Base-by-base conservation (phyloP, 2,888 invertebrate species). In the Callyntrura guangdongensis region DNA sequence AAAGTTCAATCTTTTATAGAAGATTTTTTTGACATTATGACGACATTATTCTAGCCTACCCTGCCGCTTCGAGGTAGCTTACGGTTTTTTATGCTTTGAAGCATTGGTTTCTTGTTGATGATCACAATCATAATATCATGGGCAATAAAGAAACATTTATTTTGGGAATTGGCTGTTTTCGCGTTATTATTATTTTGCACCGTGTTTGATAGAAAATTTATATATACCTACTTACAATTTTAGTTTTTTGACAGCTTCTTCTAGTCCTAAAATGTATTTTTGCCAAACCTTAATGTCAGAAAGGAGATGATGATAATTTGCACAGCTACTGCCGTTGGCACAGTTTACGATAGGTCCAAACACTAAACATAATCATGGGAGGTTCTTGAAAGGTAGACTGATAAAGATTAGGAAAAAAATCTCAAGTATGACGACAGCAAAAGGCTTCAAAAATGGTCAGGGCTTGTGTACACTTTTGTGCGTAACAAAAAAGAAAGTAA, bases 231-330 rank as follows among this genome's bases (percentile, higher is more conserved):
- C 36, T 36, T 36, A 36, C 36, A 36, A 83, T 83, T 83, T 83
- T 64, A 47, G 67, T 49, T 36, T 17, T 20, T 36, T 82, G 82
- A 82, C 85, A 72, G 56, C 67, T 22, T 45, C 72, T 27, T 11
- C 27, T 61, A 36, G 36, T 45, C 17, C 20, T 20, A 14, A 59
- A 79, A 22, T 74, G 74, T 47, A 74, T 72, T 1, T 74, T 17
- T 45, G 61, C 86, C 86, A 86, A 86, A 56, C 86, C 86, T 74
- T 86, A 25, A 56, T 86, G 86, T 86, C 86, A 86, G n/a, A 45
- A 61, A 53, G 72, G 47, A 1, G 59, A 79, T 27, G 59, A 2
- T 47, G 45, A 47, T 84, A 49, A 72, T 53, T 45, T 67, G 12
- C 61, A 20, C 81, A 82, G n/a, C 59, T 20, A 12, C 25, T 17